phyloP scores from a whole-genome alignment of 1,140 invertebrate species.

The Drepana arcuata region DNA sequence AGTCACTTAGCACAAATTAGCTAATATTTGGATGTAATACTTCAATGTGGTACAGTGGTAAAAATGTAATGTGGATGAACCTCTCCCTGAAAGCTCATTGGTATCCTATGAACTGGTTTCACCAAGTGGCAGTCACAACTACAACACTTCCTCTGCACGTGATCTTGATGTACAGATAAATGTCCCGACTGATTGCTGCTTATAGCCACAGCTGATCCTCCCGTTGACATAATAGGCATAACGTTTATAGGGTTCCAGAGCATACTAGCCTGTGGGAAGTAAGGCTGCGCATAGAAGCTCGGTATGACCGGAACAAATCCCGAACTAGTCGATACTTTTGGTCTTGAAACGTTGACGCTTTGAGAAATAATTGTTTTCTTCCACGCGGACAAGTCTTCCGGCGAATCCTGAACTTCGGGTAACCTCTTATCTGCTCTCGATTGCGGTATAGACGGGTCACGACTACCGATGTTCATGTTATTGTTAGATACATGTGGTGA shows the following conservation, averaged over 20 bases:
- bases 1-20: too few relatives aligned
- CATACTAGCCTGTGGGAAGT: constrained; percentile 18
- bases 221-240: constrained; percentile 12
- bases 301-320: constrained; percentile 13
- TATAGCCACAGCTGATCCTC: constrained; percentile 2
- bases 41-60: constrained; percentile 6
- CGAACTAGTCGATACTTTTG: constrained; percentile 4
- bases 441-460: too few relatives aligned
- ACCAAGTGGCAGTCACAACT: constrained; percentile 33
- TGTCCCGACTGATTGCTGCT: constrained; percentile 4
- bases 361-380: constrained; percentile 2
- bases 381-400: constrained; percentile 23
- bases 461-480: too few relatives aligned
- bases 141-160: constrained; percentile 17
- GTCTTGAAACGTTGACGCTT: constrained; percentile 1
- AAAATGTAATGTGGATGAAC: constrained; percentile 5
- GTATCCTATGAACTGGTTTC: background rate
- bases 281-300: constrained; percentile 18
- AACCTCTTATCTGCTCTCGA: constrained; percentile 1
- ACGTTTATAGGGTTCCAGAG: constrained; percentile 32
- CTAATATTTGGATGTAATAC: too few relatives aligned
- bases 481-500: background rate
- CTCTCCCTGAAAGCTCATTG: background rate
- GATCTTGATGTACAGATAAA: constrained; percentile 4
- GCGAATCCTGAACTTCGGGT: constrained; percentile 3